Conservation (phyloP, 2,888 invertebrate genomes). For the Phaedon cochleariae region DNA sequence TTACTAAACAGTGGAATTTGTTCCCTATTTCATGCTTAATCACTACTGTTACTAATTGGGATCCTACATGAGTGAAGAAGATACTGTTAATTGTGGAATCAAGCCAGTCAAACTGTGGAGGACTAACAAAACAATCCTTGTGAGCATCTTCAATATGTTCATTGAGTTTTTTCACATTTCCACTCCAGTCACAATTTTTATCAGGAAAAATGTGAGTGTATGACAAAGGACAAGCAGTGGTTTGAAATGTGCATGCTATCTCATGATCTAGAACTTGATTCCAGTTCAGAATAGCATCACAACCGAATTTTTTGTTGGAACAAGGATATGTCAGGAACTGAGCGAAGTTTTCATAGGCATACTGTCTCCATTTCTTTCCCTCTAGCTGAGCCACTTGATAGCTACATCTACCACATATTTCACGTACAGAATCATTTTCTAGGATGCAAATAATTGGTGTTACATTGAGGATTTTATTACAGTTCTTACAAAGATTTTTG, state of each 20-base stretch:
- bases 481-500: conserved; percentile 34
- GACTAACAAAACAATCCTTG: conserved; percentile 28
- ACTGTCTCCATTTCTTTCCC: conserved; percentile 32
- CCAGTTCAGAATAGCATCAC: conserved; percentile 35
- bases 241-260: conserved; percentile 36
- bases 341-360: conserved; percentile 40
- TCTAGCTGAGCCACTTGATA: conserved; percentile 8
- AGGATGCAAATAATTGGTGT: conserved; percentile 33
- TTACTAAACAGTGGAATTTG: conserved; percentile 36
- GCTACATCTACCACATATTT: conserved; percentile 42
- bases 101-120: conserved; percentile 35
- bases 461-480: conserved; percentile 38
- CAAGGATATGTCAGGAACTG: conserved; percentile 43
- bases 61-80: conserved; percentile 37
- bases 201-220: conserved; percentile 30
- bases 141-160: conserved; percentile 39
- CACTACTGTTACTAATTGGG: conserved; percentile 32
- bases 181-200: conserved; percentile 36
- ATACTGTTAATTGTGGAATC: conserved; percentile 21
- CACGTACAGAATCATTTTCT: conserved; percentile 21
- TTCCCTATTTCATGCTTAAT: conserved; percentile 30
- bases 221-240: conserved; percentile 36
- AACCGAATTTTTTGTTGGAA: conserved; percentile 39
- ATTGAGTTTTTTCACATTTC: conserved; percentile 31
- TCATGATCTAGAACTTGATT: conserved; percentile 40